Evolutionary conservation across 64 coral and sea anemone genomes (phyloP), one percentile per base, ranked within the genome.

Genomic region (Dendrophyllia cribrosa): DNA sequence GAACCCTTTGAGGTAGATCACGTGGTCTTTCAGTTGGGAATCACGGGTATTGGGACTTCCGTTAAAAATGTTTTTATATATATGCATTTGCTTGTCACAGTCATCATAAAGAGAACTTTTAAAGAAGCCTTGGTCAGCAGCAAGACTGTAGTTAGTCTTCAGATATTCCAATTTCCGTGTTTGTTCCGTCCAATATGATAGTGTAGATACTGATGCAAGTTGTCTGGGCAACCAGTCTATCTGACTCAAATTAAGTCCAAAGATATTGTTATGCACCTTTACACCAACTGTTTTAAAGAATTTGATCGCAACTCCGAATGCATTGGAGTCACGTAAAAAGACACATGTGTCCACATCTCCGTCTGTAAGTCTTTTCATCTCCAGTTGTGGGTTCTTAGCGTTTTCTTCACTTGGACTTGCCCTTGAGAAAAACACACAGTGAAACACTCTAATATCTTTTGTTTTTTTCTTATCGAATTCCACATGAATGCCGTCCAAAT

Each of bases 1-100:
- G 43, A 89, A 89, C n/a, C 87, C 87, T 89, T 89, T 89, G 4
- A 89, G 60, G 20, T 89, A 89, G 43, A 89, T 23, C 8, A 51
- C 87, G 74, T 89, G 87, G 73, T 89, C 87, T 61, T 49, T 58
- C 1, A 67, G 9, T 5, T 0, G 53, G 16, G 64, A 16, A 12
- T n/a, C 52, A 5, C 53, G 7, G 12, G 55, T 76, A 26, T 86
- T 86, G 71, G 87, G 87, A 66, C 87, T 89, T 43, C 73, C 87
- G 43, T 89, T 89, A 59, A 89, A 89, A 60, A 89, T 17, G 13
- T 89, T 89, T 50, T 89, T 14, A 10, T 1, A 2, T 47, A 89
- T 89, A 6, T 0, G 2, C 75, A 78, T 78, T 4, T 24, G 0
- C 48, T 58, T n/a, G 75, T 78, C 75, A 45, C 75, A 78, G 5